phyloP scores from a whole-genome alignment of 2,888 invertebrate species.

The Frankliniella fusca region DNA sequence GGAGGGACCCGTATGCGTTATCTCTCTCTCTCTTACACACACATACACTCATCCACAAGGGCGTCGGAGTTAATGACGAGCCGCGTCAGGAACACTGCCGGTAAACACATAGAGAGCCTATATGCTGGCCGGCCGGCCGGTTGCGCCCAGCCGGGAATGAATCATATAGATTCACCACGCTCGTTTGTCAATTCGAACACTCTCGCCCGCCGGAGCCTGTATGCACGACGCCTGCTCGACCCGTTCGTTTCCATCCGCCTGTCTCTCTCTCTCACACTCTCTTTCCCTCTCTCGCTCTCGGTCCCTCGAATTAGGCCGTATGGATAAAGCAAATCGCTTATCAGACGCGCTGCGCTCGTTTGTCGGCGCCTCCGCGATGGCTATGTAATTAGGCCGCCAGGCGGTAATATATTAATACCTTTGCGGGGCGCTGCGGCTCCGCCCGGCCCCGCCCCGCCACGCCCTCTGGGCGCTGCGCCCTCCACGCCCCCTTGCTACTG shows the following conservation, averaged over 20 bases:
- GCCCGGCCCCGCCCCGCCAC: background rate
- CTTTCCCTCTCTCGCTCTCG: background rate
- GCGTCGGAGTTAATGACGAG: too few relatives aligned
- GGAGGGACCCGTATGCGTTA: too few relatives aligned
- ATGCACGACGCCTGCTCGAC: background rate
- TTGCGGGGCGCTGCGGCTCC: background rate
- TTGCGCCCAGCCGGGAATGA: too few relatives aligned
- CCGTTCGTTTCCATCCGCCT: background rate
- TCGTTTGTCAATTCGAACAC: background rate
- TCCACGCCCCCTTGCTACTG: background rate
- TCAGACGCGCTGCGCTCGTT: slow-evolving; percentile 7
- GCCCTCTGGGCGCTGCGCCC: background rate
- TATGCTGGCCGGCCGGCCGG: too few relatives aligned
- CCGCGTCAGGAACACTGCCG: background rate
- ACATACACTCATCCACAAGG: too few relatives aligned
- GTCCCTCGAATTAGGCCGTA: background rate
- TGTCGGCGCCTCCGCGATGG: slow-evolving; percentile 17
- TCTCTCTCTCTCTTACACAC: too few relatives aligned
- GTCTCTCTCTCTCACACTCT: background rate
- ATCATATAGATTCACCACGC: slow-evolving; percentile 20
- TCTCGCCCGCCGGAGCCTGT: background rate
- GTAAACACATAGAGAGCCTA: background rate
- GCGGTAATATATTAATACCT: background rate
- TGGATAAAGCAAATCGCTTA: background rate
- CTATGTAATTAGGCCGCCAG: background rate